phyloP scores from a whole-genome alignment of 2,113 vertebrate genomes.

The Ibidorhyncha struthersii region DNA sequence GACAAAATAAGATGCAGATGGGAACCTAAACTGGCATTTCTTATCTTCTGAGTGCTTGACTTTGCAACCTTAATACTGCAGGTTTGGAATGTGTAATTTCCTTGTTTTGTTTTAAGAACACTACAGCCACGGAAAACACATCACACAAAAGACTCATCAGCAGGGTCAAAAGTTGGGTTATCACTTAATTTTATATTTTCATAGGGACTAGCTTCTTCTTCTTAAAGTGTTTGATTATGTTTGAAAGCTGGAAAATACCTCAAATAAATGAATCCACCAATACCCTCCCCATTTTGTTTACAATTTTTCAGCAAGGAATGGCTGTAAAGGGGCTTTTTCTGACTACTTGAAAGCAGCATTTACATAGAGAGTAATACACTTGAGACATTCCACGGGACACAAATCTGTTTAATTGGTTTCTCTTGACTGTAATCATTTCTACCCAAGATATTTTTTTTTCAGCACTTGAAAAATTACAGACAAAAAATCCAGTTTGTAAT shows the following conservation, averaged over 20 bases:
- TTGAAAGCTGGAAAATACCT: slow-evolving; percentile 5
- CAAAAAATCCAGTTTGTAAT: slow-evolving; percentile 17
- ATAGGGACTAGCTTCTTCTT: neutral
- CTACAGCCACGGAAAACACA: neutral
- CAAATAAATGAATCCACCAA: neutral
- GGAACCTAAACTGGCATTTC: neutral
- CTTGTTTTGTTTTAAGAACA: neutral
- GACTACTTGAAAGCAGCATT: slow-evolving; percentile 1
- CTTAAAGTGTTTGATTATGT: neutral
- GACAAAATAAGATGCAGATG: neutral
- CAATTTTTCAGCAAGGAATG: neutral
- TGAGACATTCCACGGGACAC: neutral
- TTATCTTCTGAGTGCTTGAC: neutral
- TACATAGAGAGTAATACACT: slow-evolving; percentile 22
- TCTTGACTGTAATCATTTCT: slow-evolving; percentile 17
- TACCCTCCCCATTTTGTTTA: neutral
- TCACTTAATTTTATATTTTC: neutral
- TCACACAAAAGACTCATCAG: neutral
- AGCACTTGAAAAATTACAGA: slow-evolving; percentile 6
- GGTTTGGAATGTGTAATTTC: neutral
- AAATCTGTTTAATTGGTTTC: slow-evolving; percentile 45
- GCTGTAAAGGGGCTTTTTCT: neutral
- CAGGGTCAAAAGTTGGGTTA: neutral
- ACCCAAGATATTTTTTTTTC: neutral
- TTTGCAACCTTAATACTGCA: neutral